Evolutionary conservation across 2,113 vertebrate species (phyloP).

Genomic region (Tringa solitaria): DNA sequence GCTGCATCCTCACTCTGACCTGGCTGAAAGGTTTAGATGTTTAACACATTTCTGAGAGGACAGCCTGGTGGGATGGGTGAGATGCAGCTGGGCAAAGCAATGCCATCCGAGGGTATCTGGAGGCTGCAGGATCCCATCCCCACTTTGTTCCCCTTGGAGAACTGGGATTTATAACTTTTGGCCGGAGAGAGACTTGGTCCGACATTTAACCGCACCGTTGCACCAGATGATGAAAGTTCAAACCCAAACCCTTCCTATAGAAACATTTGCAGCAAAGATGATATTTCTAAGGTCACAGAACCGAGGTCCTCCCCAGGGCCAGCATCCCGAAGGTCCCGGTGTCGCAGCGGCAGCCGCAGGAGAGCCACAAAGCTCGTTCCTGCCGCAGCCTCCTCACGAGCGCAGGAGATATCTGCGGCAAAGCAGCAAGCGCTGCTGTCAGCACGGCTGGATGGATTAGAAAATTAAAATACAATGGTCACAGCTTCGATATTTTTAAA

Average conservation of each 20-base stretch:
- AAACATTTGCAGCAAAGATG: neutral
- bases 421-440: neutral
- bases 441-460: neutral
- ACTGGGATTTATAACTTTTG: neutral
- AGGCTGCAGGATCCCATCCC: neutral
- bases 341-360: fast-evolving
- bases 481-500: neutral
- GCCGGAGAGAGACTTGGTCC: too few relatives aligned
- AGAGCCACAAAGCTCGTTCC: neutral
- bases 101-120: fast-evolving
- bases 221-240: neutral
- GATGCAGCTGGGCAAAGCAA: neutral
- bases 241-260: neutral
- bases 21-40: neutral
- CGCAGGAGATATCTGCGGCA: fast-evolving
- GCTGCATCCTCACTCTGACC: neutral
- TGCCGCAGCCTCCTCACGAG: fast-evolving
- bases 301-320: fast-evolving
- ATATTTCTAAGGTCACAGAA: neutral
- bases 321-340: fast-evolving
- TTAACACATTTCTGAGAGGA: neutral
- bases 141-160: neutral
- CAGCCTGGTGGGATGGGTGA: neutral
- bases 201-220: fast-evolving
- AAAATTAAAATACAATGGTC: neutral